Base-by-base conservation (phyloP, 1,140 invertebrate species). In the Triops cancriformis region DNA sequence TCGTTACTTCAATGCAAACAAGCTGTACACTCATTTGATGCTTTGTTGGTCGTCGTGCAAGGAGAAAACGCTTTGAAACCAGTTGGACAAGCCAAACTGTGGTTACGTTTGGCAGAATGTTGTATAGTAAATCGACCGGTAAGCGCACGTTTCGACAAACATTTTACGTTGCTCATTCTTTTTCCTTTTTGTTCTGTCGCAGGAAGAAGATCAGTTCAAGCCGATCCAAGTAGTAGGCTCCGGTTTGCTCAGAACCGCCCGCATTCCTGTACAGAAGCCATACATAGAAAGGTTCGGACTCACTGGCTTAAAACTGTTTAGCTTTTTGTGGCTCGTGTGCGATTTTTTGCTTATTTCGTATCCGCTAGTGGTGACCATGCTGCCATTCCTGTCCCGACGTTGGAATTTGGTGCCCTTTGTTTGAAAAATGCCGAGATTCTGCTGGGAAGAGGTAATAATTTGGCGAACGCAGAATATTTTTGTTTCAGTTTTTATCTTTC, bases 21-120 rank as follows among this genome's bases (percentile, higher is more conserved):
- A 81, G 88, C 93, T 1, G 86, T 89, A 78, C 89, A 92, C 81
- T 95, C 97, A 1, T 98, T 98, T 85, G 93, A 96, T 82, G 96
- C 93, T 85, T 89, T 98, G 9, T 90, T 93, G n/a, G 91, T 95
- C 84, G 92, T 93, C 27, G 89, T 95, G 0, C 90, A 95, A 80
- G 90, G 91, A 74, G 94, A 94, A 82, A 92, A 93, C 77, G 92
- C 91, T 80, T 45, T 76, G 26, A 76, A 76, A 26, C 45, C 41
- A 2, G 14, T 43, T 23, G 75, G 45, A 18, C 97, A 97, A 86
- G 92, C 95, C 1, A 87, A 93, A 74, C 87, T 98, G 4, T 98
- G 96, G 96, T 84, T 97, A 41, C 88, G 96, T 80, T 87, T 98
- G 81, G 94, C 96, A 0, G 97, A 98, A 85, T 97, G 95, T 83